Conservation (phyloP, 2,888 invertebrate species). For the Lepas anatifera region DNA sequence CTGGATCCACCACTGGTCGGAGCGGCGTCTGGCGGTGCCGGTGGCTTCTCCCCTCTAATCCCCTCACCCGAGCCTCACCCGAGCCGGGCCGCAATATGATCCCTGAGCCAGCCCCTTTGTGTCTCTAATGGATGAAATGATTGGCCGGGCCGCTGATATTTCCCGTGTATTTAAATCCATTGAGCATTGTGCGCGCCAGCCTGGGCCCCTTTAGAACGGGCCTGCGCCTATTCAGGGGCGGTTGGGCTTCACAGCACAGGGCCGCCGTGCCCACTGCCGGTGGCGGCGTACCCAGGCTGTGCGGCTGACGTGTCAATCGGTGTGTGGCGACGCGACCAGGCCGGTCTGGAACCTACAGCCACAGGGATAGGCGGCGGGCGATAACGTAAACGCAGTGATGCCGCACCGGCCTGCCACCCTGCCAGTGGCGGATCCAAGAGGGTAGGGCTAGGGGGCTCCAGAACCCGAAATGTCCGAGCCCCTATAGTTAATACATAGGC, state of each 20-base stretch:
- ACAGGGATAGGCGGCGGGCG: too few species aligned
- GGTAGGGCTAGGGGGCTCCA: too few species aligned
- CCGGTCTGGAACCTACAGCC: too few species aligned
- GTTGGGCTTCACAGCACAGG: neutral
- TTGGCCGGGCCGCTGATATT: neutral
- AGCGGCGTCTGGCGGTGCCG: too few species aligned
- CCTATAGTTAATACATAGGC: too few species aligned
- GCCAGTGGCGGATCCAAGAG: too few species aligned
- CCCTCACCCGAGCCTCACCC: neutral
- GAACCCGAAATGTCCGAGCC: too few species aligned
- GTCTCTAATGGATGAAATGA: neutral
- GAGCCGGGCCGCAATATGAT: neutral
- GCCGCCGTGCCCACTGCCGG: neutral
- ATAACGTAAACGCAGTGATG: too few species aligned
- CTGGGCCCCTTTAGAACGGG: neutral
- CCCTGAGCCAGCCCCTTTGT: neutral
- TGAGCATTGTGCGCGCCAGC: neutral
- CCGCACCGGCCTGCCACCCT: too few species aligned
- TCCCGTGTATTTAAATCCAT: slow-evolving; percentile 4
- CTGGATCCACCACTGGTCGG: too few species aligned
- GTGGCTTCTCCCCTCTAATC: too few species aligned
- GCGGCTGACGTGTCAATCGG: neutral
- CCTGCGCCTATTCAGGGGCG: neutral
- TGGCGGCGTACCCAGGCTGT: neutral
- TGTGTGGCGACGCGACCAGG: neutral